Evolutionary conservation across 2,113 vertebrate species (phyloP).

Genomic region (Actinemys pallida): DNA sequence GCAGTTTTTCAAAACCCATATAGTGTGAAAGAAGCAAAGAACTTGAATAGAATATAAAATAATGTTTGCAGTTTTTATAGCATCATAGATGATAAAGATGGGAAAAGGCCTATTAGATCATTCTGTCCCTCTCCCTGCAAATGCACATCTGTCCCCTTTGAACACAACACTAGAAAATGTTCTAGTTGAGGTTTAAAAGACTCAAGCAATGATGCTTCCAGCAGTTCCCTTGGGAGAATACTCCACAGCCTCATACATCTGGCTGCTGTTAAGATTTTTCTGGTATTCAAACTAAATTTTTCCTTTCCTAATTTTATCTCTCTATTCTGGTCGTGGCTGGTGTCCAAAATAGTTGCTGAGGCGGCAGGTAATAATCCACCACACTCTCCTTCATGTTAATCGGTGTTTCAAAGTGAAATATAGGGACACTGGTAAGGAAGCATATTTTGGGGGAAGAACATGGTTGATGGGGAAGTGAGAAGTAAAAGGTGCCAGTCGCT

Average conservation of each 20-base stretch:
- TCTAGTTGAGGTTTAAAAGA: neutral
- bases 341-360: neutral
- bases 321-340: neutral
- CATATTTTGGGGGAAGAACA: neutral
- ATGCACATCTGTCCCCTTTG: neutral
- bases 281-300: neutral
- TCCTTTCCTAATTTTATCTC: neutral
- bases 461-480: neutral
- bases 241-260: neutral
- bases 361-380: neutral
- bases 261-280: neutral
- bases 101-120: neutral
- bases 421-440: neutral
- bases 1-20: neutral
- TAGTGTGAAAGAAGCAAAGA: constrained; percentile 7
- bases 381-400: neutral
- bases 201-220: neutral
- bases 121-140: neutral
- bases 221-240: neutral
- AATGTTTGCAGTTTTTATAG: constrained; percentile 14
- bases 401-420: neutral
- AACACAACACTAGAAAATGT: neutral
- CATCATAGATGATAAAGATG: neutral
- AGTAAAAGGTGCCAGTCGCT: neutral
- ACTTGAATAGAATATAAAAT: neutral